Conservation (phyloP, 2,797 vertebrate species). For the Notolabrus celidotus region DNA sequence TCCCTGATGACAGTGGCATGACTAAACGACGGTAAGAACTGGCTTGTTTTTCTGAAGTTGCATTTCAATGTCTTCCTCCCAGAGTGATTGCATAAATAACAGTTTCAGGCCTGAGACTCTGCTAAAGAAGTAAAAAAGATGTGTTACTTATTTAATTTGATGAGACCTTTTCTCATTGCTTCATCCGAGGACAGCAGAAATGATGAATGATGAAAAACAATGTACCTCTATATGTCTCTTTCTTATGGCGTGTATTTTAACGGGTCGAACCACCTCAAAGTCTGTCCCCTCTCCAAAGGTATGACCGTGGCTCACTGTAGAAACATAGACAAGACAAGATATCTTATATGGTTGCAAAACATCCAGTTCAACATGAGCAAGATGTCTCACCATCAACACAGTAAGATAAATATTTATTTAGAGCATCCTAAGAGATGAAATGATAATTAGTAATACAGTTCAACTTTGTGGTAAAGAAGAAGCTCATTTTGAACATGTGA, state of each 20-base stretch:
- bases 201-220: neutral
- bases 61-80: conserved; percentile 79
- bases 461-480: no score
- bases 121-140: neutral
- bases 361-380: no score
- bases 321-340: conserved; percentile 5
- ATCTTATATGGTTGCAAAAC: neutral
- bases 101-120: conserved; percentile 70
- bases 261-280: conserved; percentile 82
- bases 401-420: no score
- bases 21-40: conserved; percentile 21
- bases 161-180: no score
- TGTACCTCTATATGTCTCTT: conserved; percentile 81
- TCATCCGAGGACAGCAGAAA: neutral
- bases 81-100: conserved; percentile 80
- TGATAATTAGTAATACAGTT: no score
- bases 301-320: conserved; percentile 67
- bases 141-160: neutral
- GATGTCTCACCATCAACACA: no score
- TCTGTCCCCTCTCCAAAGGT: conserved; percentile 58
- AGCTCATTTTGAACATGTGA: no score
- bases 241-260: conserved; percentile 77
- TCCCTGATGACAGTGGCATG: neutral
- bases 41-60: conserved; percentile 82
- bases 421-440: no score